Evolutionary conservation across 2,113 vertebrate genomes (phyloP), one percentile per base, ranked within the genome.

Genomic region (Caranx melampygus): DNA sequence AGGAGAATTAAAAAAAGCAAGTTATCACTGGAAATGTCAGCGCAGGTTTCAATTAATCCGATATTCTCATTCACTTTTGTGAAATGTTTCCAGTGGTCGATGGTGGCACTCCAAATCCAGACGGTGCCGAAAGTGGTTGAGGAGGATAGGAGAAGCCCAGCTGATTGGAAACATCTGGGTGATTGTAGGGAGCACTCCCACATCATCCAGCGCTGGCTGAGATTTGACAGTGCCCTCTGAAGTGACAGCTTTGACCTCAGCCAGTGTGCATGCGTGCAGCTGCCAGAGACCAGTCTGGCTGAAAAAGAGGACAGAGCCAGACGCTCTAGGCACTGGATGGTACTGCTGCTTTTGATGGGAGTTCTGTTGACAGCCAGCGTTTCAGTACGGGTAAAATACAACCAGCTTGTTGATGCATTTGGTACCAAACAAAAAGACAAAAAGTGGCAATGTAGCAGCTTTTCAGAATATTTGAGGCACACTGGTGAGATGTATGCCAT

Each of bases 121-220:
- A 60, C 49, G 13, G 54, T 52, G 66, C 71, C 47, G 69, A 84
- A 44, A 79, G 87, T 75, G 78, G 61, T 72, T 67, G 89, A 89
- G 81, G 58, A 81, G 76, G 69, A 85, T 57, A 59, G 91, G 89
- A 92, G 93, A 85, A 91, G 81, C 86, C 91, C 92, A 92, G 90
- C 92, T 94, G 94, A 95, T 95, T 93, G 92, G 92, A 94, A 95
- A 95, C 95, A 95, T 95, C 94, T 95, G 95, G 93, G 88, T 73
- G 88, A 94, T 91, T 89, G 93, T 83, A 91, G 92, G 88, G 90
- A 92, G 91, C 86, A 89, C 92, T 90, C 89, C 91, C 90, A 93
- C 93, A 92, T 94, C 92, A 92, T 91, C 88, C 91, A 84, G 60
- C 72, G 74, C 92, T 89, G 92, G 88, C 93, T 93, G 92, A 92